Conservation (phyloP, 2,113 vertebrate genomes). For the Sporophila hypoxantha region DNA sequence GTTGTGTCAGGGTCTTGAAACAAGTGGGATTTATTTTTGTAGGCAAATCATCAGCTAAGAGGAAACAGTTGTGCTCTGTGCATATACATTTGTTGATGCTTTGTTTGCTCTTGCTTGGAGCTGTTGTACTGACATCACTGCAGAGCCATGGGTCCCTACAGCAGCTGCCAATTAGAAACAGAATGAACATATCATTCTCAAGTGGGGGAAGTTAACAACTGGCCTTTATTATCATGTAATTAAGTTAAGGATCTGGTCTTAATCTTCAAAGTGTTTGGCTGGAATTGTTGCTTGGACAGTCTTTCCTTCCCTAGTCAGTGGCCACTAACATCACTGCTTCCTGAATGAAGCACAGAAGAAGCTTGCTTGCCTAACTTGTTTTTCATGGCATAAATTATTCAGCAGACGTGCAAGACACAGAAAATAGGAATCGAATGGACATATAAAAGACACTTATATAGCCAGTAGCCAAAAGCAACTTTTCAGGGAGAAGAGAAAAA, state of each 20-base stretch:
- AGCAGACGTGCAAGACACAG: background rate
- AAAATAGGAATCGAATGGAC: background rate
- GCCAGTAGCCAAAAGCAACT: background rate
- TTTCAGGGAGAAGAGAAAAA: background rate
- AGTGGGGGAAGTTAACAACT: slow-evolving; percentile 19
- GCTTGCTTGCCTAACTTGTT: background rate
- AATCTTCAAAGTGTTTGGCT: slow-evolving; percentile 8
- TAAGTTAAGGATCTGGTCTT: slow-evolving; percentile 26
- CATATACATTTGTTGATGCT: background rate
- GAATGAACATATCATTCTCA: slow-evolving; percentile 8
- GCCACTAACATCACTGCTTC: background rate
- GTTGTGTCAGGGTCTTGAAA: background rate
- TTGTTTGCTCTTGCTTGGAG: background rate
- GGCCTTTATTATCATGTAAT: slow-evolving; percentile 31
- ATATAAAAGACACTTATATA: background rate
- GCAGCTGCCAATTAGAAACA: slow-evolving; percentile 13
- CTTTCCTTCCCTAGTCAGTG: background rate
- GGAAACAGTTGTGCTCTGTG: background rate
- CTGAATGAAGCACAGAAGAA: background rate
- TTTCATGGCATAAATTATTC: background rate
- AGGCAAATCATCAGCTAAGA: background rate
- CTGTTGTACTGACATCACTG: slow-evolving; percentile 15
- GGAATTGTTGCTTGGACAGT: background rate
- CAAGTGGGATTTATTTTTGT: slow-evolving; percentile 6
- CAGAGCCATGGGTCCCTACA: background rate